These are phyloP conservation scores for Drosophila nigricruria DNA, from an alignment of 2,888 invertebrate species.

Conservation along the genomic window DNA sequence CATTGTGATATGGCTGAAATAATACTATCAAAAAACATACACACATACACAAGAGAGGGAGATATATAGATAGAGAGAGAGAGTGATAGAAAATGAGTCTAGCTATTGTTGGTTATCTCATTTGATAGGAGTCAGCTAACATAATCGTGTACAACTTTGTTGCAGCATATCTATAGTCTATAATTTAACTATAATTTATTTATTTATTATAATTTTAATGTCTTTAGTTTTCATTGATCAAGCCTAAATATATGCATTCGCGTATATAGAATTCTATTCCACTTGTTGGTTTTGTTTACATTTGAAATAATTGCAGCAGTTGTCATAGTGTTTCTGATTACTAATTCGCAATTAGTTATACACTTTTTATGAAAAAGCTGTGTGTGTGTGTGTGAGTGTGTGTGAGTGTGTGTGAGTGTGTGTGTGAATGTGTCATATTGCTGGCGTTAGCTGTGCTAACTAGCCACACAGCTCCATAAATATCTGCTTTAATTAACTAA, in stretches of 20 bases:
- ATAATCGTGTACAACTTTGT: background rate
- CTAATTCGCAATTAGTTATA: slow-evolving; percentile 32
- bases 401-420: slow-evolving; percentile 6
- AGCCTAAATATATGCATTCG: background rate
- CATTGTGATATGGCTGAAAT: slow-evolving; percentile 18
- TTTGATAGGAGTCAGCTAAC: background rate
- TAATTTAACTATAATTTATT: slow-evolving; percentile 14
- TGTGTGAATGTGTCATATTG: slow-evolving; percentile 15
- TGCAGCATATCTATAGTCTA: slow-evolving; percentile 35
- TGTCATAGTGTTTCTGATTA: slow-evolving; percentile 49
- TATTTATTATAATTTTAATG: slow-evolving; percentile 2
- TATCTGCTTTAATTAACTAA: slow-evolving; percentile 15
- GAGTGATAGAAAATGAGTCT: background rate
- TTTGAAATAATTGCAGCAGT: slow-evolving; percentile 41
- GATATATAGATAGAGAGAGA: background rate
- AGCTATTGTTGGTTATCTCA: slow-evolving; percentile 7
- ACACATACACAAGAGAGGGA: background rate
- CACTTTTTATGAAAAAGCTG: background rate
- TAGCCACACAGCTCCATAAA: background rate
- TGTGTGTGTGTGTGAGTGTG: slow-evolving; percentile 12
- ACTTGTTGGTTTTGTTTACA: slow-evolving; percentile 44
- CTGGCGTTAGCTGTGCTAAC: slow-evolving; percentile 12
- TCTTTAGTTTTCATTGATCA: slow-evolving; percentile 32
- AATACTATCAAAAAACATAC: background rate
- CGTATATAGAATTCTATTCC: slow-evolving; percentile 1